Evolutionary conservation across 2,113 vertebrate genomes (phyloP), one percentile per base, ranked within the genome.

Genomic region (Manacus vitellinus): DNA sequence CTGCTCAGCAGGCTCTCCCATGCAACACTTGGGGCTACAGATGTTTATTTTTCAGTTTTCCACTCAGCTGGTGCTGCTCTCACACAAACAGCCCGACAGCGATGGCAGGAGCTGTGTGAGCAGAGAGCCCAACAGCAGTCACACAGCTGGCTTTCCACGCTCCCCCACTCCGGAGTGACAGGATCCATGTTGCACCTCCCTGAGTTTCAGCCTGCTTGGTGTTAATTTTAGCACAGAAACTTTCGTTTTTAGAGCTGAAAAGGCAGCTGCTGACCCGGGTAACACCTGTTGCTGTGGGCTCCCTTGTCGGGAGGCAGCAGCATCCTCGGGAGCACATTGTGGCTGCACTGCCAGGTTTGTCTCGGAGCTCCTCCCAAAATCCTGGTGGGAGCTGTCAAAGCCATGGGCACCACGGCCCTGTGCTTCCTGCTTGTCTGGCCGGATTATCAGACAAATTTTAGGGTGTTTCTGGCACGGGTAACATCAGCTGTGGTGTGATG

Each of bases 91-190:
- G 39, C 79, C 41, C 8, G 0, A 2, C 44, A 86, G 86, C 54
- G 3, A 6, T 0, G 1, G 58, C 51, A 37, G 66, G 84, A 88
- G 71, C 16, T n/a, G 67, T 8, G 47, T 2, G 20, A 70, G 82
- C 79, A 59, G 55, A 28, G n/a, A 73, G 8, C 3, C 6, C 59
- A 30, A 2, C 51, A 25, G 88, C 54, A 31, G 4, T 0, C 23
- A n/a, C 25, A 21, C 67, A 49, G 25, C 41, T 14, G 28, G 1
- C 51, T 15, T 35, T 4, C 66, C 39, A 0, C 49, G 46, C 43
- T 43, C 79, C 54, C 51, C 13, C 35, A 14, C 3, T 25, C 39
- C 0, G 0, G 20, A 67, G 19, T 2, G 4, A 2, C 0, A 4
- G 59, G 65, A 59, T 27, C 61, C 61, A 5, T 33, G 1, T 8